A percentile compares a stretch with the other conserved stretches of the same genome.
These are phyloP conservation scores for Folsomia manolachei DNA, from an alignment of 2,888 invertebrate genomes.

Conservation along the genomic window DNA sequence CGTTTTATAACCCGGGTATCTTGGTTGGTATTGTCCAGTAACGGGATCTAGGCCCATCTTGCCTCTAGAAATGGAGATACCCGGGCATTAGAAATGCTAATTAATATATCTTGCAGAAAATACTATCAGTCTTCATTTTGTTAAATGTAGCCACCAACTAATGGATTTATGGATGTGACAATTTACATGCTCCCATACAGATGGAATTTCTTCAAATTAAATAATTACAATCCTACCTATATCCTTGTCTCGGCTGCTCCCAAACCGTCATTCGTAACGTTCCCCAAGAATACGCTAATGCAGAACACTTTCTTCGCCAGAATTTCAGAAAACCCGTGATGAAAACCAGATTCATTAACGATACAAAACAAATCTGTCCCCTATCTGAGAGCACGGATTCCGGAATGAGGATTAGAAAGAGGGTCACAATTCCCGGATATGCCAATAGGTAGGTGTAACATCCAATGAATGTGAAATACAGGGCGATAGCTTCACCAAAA, in stretches of 20 bases:
- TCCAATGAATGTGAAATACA: conserved; percentile 30
- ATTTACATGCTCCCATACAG: too few relatives aligned
- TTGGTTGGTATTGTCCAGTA: conserved; percentile 14
- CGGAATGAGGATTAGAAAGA: neutral
- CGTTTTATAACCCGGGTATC: conserved; percentile 26
- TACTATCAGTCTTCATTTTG: neutral
- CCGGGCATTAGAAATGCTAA: neutral
- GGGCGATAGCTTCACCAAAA: conserved; percentile 28
- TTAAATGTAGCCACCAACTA: too few relatives aligned
- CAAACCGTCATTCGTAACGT: conserved; percentile 22
- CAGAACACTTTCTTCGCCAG: conserved; percentile 29
- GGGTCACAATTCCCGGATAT: conserved; percentile 10
- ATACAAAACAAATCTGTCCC: neutral
- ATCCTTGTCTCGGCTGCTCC: conserved; percentile 25
- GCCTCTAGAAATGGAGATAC: conserved; percentile 8
- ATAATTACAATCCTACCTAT: too few relatives aligned
- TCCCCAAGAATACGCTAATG: conserved; percentile 29
- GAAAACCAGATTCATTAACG: conserved; percentile 21
- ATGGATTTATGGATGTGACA: too few relatives aligned
- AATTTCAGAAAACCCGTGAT: conserved; percentile 22
- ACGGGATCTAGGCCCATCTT: conserved; percentile 26
- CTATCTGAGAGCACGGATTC: neutral
- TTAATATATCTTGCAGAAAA: neutral
- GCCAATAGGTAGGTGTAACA: conserved; percentile 22
- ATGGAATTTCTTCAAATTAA: too few relatives aligned